Conservation (phyloP, 2,888 invertebrate genomes). For the Emmelina monodactyla region DNA sequence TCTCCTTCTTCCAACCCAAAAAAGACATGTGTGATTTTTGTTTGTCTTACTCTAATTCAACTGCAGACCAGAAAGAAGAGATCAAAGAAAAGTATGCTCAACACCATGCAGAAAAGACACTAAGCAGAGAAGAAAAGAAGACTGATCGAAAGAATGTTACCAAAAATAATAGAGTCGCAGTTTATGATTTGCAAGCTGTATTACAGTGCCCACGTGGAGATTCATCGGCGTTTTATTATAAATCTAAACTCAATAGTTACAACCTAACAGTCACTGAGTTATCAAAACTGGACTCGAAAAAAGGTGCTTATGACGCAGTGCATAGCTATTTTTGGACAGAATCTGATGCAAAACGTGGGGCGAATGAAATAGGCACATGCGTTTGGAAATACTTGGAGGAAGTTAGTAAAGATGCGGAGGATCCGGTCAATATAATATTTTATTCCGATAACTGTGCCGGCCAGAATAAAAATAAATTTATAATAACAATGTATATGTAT, state of each 20-base stretch:
- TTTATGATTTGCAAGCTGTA: constrained; percentile 12
- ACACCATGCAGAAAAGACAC: constrained; percentile 6
- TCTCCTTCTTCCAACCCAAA: constrained; percentile 11
- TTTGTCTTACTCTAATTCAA: constrained; percentile 4
- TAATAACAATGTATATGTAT: constrained; percentile 11
- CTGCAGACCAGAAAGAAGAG: constrained; percentile 4
- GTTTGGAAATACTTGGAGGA: constrained; percentile 7
- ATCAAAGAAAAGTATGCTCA: constrained; percentile 1
- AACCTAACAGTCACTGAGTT: constrained; percentile 11
- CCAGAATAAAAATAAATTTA: constrained; percentile 17
- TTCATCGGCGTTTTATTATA: constrained; percentile 9
- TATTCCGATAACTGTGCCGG: constrained; percentile 21
- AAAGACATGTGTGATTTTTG: constrained; percentile 14
- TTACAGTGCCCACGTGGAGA: constrained; percentile 10
- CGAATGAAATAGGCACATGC: constrained; percentile 10
- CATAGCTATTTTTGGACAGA: constrained; percentile 11
- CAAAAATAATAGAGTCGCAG: constrained; percentile 2
- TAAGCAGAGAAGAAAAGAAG: constrained; percentile 5
- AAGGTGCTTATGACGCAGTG: constrained; percentile 3
- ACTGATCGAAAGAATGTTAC: constrained; percentile 1
- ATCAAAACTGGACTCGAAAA: constrained; percentile 1
- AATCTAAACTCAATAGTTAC: constrained; percentile 9
- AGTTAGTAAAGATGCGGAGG: constrained; percentile 1
- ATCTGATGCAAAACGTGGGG: constrained; percentile 9
- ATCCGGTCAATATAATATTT: constrained; percentile 13